Base-by-base conservation (phyloP, 2,888 invertebrate genomes). In the Neoitamus cyanurus region DNA sequence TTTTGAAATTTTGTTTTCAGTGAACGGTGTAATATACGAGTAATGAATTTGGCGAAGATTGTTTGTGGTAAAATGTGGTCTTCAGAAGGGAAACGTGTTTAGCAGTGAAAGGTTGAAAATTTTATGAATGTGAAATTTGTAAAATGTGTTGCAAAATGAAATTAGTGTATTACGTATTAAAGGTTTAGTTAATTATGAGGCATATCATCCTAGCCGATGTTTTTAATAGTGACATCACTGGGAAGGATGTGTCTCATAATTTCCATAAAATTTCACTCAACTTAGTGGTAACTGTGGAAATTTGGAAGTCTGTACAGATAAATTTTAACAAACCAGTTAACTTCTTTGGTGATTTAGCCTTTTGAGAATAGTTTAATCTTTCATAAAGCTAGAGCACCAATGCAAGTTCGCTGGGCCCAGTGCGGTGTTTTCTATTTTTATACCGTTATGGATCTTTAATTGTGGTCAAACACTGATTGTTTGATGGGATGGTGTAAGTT, bases 331-430 rank as follows among this genome's bases (percentile, higher is more conserved):
- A n/a, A 25, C 58, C 58, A 20, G 58, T 58, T 78, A 42, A 78
- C 58, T 31, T 48, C 31, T 46, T 78, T 78, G 78, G 78, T 78
- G 48, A 37, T 78, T 78, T 58, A 78, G 78, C 78, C 31, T 78
- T 78, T n/a, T 78, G 58, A 78, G 46, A 78, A 42, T 78, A 28
- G 13, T 42, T 42, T 48, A 7, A 58, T 13, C 25, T 20, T 78
- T 78, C 58, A 78, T 58, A 78, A 78, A 58, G 78, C 78, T 78
- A 78, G 78, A 78, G 46, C 78, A 78, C 78, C 78, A 78, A 78
- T 48, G 78, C 31, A 31, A 78, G 58, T 78, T 42, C 75, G 42
- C 42, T 75, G 42, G 25, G 28, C 31, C 20, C 9, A 58, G 9
- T 58, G 15, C 9, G 58, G 34, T n/a, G n/a, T n/a, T n/a, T n/a